Base-by-base conservation (phyloP, 2,797 vertebrate genomes). In the Synanceia verrucosa region DNA sequence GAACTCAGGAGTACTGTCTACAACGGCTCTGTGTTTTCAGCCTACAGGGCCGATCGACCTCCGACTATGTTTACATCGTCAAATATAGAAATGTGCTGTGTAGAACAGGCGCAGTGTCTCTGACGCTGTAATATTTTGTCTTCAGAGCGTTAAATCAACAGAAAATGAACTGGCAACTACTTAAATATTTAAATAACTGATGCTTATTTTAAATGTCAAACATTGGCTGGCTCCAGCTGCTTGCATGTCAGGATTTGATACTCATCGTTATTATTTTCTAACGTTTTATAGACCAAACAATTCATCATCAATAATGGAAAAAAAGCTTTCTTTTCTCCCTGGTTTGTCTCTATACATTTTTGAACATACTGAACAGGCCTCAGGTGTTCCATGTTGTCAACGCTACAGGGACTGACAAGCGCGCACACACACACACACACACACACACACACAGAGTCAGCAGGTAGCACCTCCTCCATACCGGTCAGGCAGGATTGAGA, bases 401-500 rank as follows among this genome's bases (percentile, higher is more conserved):
- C 55, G 47, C 34, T 13, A 21, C 36, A 33, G 31, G 28, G 14
- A 58, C 55, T 29, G 2, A 9, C 6, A 18, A 36, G 21, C 36
- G 3, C 1, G 1, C 5, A 7, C 23, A 1, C 3, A 1, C 39
- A n/a, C 23, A 29, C 41, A 14, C 52, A 21, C 43, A 43, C 52
- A 16, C 31, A 10, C 51, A 43, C 43, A 29, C 41, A 62, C 50
- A 9, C 34, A n/a, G n/a, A n/a, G n/a, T n/a, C n/a, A 65, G 8
- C 24, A 74, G 39, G 34, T 70, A 72, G 75, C 89, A 84, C 94
- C 86, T 76, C 90, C 86, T 74, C 80, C 81, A 87, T 90, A 93
- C 92, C 87, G 84, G 92, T 93, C 89, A 61, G 85, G 82, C 93
- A 90, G 90, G 93, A 93, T 91, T 88, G 50, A 68, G 80, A 79